phyloP scores from a whole-genome alignment of 2,113 vertebrate genomes.

The Puma concolor region DNA sequence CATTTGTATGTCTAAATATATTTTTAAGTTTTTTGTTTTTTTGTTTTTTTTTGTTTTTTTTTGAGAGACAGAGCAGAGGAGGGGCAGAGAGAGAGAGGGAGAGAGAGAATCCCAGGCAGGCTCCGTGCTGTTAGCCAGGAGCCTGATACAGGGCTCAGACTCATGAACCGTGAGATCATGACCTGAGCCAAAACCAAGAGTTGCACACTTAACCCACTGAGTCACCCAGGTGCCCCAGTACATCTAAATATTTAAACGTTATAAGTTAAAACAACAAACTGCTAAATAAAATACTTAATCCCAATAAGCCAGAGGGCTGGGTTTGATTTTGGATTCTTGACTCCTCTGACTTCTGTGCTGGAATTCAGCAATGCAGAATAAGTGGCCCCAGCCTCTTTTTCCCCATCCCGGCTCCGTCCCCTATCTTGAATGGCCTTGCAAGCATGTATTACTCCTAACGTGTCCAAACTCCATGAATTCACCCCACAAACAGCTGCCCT shows the following conservation, averaged over 20 bases:
- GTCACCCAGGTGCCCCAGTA: no score
- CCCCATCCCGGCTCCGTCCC: background rate
- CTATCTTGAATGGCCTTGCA: background rate
- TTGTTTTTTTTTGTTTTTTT: no score
- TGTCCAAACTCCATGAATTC: background rate
- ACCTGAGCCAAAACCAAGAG: no score
- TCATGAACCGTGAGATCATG: no score
- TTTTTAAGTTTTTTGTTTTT: background rate
- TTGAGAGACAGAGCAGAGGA: no score
- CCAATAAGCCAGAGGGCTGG: background rate
- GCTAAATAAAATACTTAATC: background rate
- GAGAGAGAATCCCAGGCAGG: no score
- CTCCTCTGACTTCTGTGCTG: background rate
- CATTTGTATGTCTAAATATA: background rate
- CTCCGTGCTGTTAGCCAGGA: no score
- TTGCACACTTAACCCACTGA: no score
- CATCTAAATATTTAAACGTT: constrained; percentile 20
- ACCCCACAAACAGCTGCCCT: background rate
- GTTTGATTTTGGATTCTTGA: constrained; percentile 4
- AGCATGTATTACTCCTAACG: background rate
- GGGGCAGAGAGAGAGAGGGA: no score
- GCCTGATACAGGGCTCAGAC: no score
- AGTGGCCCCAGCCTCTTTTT: background rate
- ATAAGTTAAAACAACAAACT: background rate
- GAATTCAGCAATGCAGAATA: background rate